Conservation (phyloP, 2,797 vertebrate genomes). For the Pogonophryne albipinna region DNA sequence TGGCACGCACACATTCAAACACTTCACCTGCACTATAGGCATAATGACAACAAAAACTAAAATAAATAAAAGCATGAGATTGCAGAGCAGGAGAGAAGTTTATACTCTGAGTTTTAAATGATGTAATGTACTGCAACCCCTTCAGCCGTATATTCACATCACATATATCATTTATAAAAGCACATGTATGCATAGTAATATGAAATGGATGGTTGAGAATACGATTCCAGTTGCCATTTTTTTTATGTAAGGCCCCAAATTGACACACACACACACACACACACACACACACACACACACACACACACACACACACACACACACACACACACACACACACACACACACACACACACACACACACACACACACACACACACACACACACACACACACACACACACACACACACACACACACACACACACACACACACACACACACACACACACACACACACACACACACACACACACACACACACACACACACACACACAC, state of each 20-base stretch:
- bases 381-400: no score
- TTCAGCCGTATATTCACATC: slow-evolving; percentile 10
- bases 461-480: no score
- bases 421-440: no score
- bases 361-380: no score
- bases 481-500: no score
- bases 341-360: no score
- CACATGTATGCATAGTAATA: background rate
- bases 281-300: no score
- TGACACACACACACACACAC: no score
- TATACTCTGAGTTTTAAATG: slow-evolving; percentile 2
- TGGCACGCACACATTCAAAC: slow-evolving; percentile 30
- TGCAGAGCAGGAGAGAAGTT: background rate
- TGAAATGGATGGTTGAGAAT: slow-evolving; percentile 5
- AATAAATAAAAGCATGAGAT: background rate
- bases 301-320: no score
- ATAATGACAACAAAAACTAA: slow-evolving; percentile 7
- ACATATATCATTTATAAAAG: slow-evolving; percentile 27
- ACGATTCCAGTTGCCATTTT: slow-evolving; percentile 20
- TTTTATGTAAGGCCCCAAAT: slow-evolving; percentile 17
- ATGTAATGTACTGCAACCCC: slow-evolving; percentile 17
- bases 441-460: no score
- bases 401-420: no score
- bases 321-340: no score
- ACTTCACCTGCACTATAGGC: slow-evolving; percentile 15